Percentiles rank a stretch among this genome's conserved stretches.
Evolutionary conservation across 2,888 invertebrate genomes (phyloP).

Genomic region (Xanthia togata): DNA sequence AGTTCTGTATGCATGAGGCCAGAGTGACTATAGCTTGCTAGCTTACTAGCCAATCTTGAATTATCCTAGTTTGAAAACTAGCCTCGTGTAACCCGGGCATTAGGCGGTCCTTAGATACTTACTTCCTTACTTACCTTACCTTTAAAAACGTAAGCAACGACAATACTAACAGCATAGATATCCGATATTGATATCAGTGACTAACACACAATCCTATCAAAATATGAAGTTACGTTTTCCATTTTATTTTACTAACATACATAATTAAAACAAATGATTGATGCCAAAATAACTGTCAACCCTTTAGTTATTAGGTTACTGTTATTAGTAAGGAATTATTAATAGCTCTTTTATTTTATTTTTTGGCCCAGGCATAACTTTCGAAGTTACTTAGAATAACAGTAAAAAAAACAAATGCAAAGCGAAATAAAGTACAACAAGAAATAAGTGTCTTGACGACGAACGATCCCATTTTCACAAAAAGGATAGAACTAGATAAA

Average conservation of each 20-base stretch:
- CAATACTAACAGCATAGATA: too few relatives aligned
- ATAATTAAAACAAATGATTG: not conserved
- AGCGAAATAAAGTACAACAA: not conserved
- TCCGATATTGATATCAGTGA: too few relatives aligned
- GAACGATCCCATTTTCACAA: slow-evolving; percentile 22
- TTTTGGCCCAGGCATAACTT: not conserved
- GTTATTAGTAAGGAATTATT: not conserved
- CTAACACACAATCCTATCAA: too few relatives aligned
- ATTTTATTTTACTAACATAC: not conserved
- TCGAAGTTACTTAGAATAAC: not conserved
- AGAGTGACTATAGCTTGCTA: too few relatives aligned
- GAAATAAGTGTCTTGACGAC: slow-evolving; percentile 7
- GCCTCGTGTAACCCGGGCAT: too few relatives aligned
- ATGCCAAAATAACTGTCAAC: not conserved
- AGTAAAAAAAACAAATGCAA: slow-evolving; percentile 27
- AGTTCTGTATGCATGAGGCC: too few relatives aligned
- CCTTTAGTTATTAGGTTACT: not conserved
- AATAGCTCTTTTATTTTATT: not conserved
- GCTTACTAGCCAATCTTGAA: too few relatives aligned
- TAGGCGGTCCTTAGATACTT: too few relatives aligned
- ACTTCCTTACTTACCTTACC: too few relatives aligned
- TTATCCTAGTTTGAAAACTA: too few relatives aligned
- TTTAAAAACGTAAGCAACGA: too few relatives aligned
- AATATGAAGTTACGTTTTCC: too few relatives aligned
- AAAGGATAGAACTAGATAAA: slow-evolving; percentile 42